These are phyloP conservation scores for Rotaria sp. DNA, from an alignment of 2,888 invertebrate genomes.

Conservation along the genomic window DNA sequence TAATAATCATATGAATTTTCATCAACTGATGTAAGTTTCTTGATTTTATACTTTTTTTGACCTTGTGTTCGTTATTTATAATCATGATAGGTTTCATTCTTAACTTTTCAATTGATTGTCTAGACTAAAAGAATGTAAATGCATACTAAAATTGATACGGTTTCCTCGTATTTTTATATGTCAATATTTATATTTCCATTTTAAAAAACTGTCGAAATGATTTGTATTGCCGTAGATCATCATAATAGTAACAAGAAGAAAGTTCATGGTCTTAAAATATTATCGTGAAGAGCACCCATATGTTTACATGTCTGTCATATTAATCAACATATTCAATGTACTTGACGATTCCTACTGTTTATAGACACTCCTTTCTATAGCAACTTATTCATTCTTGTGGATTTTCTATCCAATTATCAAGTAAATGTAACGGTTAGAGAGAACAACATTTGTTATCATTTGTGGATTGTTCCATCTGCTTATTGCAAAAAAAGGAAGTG, in stretches of 20 bases:
- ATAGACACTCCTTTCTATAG: background rate
- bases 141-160: background rate
- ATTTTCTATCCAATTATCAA: background rate
- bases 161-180: background rate
- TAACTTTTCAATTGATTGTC: background rate
- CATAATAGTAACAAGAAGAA: background rate
- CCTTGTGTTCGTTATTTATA: background rate
- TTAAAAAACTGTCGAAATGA: background rate
- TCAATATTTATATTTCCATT: background rate
- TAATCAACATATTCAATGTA: constrained; percentile 7
- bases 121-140: background rate
- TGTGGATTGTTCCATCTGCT: background rate
- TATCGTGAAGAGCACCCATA: background rate
- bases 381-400: background rate
- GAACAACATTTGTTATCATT: background rate
- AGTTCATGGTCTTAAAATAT: background rate
- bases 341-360: background rate
- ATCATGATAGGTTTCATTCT: background rate
- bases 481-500: background rate
- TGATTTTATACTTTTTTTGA: background rate
- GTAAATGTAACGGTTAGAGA: background rate
- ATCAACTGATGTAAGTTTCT: background rate
- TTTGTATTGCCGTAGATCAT: background rate
- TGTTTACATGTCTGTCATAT: background rate
- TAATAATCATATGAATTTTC: background rate